Evolutionary conservation across 2,113 vertebrate species (phyloP).

Genomic region (Rhinoderma darwinii): DNA sequence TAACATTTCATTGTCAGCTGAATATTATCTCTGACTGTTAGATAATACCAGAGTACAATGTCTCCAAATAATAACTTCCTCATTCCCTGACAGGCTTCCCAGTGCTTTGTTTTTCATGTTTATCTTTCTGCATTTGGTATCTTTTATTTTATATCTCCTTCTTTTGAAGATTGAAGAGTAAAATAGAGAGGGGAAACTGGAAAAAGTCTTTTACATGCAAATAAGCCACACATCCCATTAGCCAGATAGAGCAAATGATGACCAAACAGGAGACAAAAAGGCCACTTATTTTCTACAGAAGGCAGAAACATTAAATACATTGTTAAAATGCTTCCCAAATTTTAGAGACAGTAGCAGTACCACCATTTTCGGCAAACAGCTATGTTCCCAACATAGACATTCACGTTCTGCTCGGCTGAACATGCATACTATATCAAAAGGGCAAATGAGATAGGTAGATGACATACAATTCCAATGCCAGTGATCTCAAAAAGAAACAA

Average conservation of each 20-base stretch:
- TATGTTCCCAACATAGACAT: too few relatives aligned
- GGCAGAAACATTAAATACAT: too few relatives aligned
- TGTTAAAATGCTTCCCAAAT: too few relatives aligned
- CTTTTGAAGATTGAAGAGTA: conserved; percentile 26
- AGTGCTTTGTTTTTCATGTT: conserved; percentile 20
- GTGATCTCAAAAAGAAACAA: too few relatives aligned
- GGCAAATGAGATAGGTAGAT: too few relatives aligned
- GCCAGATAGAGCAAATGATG: conserved; percentile 1
- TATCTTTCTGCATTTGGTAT: conserved; percentile 15
- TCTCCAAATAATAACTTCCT: conserved; percentile 41
- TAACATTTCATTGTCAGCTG: conserved; percentile 14
- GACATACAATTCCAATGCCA: too few relatives aligned
- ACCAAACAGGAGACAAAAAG: neutral
- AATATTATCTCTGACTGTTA: conserved; percentile 41
- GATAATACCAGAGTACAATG: conserved; percentile 29
- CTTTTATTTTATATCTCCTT: conserved; percentile 17
- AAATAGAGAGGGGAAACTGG: neutral
- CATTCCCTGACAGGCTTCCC: neutral
- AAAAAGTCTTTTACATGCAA: conserved; percentile 31
- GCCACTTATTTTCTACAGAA: too few relatives aligned
- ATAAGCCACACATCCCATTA: conserved; percentile 8
- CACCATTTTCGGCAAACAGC: too few relatives aligned
- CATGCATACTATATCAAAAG: too few relatives aligned
- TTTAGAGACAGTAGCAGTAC: too few relatives aligned
- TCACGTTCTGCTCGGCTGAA: too few relatives aligned